Conservation (phyloP, 1,140 invertebrate species). For the Lepidurus arcticus region DNA sequence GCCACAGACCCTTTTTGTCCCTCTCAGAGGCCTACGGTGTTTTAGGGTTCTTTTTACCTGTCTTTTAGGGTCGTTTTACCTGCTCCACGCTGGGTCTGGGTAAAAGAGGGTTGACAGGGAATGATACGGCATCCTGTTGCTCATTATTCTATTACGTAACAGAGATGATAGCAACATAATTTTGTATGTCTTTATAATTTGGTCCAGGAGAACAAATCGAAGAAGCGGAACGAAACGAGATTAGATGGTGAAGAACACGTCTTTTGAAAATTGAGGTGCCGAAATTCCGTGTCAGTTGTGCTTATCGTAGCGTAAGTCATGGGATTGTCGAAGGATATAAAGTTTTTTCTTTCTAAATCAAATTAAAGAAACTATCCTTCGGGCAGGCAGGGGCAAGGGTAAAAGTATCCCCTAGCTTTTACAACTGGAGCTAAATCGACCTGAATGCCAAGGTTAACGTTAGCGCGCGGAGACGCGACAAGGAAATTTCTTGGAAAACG, state of each 20-base stretch:
- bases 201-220: too few relatives aligned
- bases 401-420: neutral
- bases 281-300: too few relatives aligned
- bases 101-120: neutral
- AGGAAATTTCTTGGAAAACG: neutral
- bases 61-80: neutral
- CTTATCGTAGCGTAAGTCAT: too few relatives aligned
- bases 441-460: constrained; percentile 13
- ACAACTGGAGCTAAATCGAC: neutral
- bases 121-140: too few relatives aligned
- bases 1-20: neutral
- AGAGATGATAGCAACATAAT: too few relatives aligned
- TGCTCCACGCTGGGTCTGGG: neutral
- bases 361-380: neutral
- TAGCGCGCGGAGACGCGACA: neutral
- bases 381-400: neutral
- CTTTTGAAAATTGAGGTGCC: too few relatives aligned
- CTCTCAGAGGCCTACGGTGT: neutral
- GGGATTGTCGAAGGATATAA: too few relatives aligned
- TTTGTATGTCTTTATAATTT: too few relatives aligned
- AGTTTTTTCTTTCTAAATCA: too few relatives aligned
- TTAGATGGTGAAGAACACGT: too few relatives aligned
- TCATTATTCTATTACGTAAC: too few relatives aligned
- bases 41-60: neutral
- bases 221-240: too few relatives aligned